Conservation (phyloP, 2,113 vertebrate species). For the Sphyrna mokarran region DNA sequence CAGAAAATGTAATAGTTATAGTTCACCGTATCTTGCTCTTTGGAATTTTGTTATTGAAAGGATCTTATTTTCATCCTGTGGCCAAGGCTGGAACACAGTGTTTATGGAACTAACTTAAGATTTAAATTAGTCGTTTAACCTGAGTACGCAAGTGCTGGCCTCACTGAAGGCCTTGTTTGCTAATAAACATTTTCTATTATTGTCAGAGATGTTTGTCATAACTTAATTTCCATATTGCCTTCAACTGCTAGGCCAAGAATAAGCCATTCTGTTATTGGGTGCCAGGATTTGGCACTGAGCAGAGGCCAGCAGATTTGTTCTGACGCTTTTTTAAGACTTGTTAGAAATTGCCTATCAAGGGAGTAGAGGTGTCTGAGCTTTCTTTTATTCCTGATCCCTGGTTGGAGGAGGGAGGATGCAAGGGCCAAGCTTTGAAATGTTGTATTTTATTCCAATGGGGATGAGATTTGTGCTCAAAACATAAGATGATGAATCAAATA, state of each 20-base stretch:
- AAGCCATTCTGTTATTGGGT: background rate
- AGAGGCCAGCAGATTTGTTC: background rate
- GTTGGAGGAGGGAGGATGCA: background rate
- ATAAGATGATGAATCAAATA: background rate
- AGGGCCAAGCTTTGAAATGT: background rate
- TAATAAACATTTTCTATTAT: no score
- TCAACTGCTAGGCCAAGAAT: background rate
- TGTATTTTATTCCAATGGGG: background rate
- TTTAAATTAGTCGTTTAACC: no score
- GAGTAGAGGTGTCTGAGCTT: background rate
- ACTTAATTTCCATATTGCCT: no score
- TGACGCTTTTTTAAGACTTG: background rate
- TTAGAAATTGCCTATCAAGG: background rate
- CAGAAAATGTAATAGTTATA: no score
- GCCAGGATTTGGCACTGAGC: background rate
- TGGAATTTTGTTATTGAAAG: no score
- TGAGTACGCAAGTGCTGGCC: no score
- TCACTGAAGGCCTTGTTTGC: no score
- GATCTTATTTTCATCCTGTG: no score
- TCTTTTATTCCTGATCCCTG: background rate
- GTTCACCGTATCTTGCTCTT: no score
- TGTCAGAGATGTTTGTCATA: no score
- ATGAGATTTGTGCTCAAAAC: background rate
- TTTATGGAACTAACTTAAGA: no score
- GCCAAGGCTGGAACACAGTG: no score